Percentiles rank a stretch among this genome's conserved stretches.
phyloP scores from a whole-genome alignment of 2,888 invertebrate species.

The Oithona nana region DNA sequence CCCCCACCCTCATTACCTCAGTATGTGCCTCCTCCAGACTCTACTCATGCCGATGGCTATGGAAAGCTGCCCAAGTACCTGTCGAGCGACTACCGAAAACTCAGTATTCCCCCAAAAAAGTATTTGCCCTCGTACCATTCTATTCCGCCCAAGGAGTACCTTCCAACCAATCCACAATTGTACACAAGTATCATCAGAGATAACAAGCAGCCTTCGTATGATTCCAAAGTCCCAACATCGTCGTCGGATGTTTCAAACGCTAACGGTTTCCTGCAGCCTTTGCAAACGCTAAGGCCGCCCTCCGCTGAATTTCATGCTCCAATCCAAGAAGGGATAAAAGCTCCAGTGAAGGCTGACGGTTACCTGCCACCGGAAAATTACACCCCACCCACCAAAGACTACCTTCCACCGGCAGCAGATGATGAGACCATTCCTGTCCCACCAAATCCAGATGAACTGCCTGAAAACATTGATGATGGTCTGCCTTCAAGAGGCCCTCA shows the following conservation, averaged over 20 bases:
- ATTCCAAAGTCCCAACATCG: background rate
- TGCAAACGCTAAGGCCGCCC: background rate
- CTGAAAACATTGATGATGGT: background rate
- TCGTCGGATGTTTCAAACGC: too few relatives aligned
- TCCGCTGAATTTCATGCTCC: background rate
- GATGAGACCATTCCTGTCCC: background rate
- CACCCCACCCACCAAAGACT: background rate
- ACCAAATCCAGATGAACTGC: background rate
- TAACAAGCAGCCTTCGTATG: background rate
- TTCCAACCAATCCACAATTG: background rate
- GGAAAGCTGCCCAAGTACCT: background rate
- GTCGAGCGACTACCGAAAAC: background rate
- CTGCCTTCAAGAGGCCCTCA: constrained; percentile 7
- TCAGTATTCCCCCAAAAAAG: background rate
- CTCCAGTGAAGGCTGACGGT: background rate
- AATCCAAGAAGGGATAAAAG: background rate
- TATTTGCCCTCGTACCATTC: background rate
- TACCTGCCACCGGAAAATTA: background rate
- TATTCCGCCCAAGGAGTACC: background rate
- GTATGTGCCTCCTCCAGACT: background rate
- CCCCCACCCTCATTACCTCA: background rate
- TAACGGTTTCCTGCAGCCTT: background rate
- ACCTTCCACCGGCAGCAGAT: background rate
- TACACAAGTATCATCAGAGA: background rate
- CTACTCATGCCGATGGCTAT: background rate